Evolutionary conservation across 2,888 invertebrate genomes (phyloP).

Genomic region (Cryptocheilus praepositus): DNA sequence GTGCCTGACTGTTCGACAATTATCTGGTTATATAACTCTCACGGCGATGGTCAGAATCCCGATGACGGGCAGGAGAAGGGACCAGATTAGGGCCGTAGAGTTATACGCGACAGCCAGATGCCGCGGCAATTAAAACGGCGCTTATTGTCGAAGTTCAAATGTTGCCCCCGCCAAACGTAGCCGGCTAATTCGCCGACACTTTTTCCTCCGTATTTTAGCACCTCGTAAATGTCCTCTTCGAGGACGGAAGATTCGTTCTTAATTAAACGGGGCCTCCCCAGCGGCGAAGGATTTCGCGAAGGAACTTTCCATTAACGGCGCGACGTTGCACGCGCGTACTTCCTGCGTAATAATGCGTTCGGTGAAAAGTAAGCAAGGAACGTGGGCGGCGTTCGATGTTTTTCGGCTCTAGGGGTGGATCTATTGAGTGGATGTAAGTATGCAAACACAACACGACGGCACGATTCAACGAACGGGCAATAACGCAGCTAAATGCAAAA

Average conservation of each 20-base stretch:
- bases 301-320: too few relatives aligned
- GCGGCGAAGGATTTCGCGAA: too few relatives aligned
- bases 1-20: conserved; percentile 51
- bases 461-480: too few relatives aligned
- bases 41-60: conserved; percentile 59
- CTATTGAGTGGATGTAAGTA: too few relatives aligned
- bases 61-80: conserved; percentile 52
- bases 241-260: conserved; percentile 29
- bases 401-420: too few relatives aligned
- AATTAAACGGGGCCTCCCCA: conserved; percentile 36
- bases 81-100: conserved; percentile 52
- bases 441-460: too few relatives aligned
- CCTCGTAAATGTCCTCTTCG: conserved; percentile 44
- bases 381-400: too few relatives aligned
- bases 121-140: conserved; percentile 72
- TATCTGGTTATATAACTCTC: conserved; percentile 63
- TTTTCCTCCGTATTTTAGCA: conserved; percentile 47
- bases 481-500: too few relatives aligned
- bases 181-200: conserved; percentile 47
- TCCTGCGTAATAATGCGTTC: too few relatives aligned
- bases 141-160: conserved; percentile 70
- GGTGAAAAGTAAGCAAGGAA: too few relatives aligned
- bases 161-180: conserved; percentile 40
- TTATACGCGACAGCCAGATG: conserved; percentile 72
- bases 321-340: too few relatives aligned